Evolutionary conservation across 2,113 vertebrate genomes (phyloP), one percentile per base, ranked within the genome.

Genomic region (Hippocampus mohnikei): DNA sequence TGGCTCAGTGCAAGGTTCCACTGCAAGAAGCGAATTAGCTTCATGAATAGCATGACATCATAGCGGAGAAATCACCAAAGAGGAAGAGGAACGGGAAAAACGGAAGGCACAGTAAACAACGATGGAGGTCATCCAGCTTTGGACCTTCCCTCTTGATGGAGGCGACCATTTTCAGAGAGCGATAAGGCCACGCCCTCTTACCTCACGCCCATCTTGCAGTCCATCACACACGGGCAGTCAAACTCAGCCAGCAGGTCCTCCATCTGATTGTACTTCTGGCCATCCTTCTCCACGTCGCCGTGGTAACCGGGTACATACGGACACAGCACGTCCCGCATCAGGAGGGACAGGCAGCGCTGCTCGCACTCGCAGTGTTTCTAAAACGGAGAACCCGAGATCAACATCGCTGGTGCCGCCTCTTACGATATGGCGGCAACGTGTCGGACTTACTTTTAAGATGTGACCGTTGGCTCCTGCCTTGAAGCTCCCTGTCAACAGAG

Each of bases 241-340:
- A 99, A 99, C 64, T 98, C 96, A 1, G 96, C 95, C 85, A 99
- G 91, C 73, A 99, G 92, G 84, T 99, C 97, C 46, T 99, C 97
- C 97, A 99, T 99, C 92, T 98, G 97, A 91, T 98, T 99, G 91
- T 98, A 99, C 73, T 94, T 92, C 82, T 98, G 96, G 0, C 97
- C 97, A 0, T 98, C 97, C 82, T 97, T 98, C 84, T 98, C 94
- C 18, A 99, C 92, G 0, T 98, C 96, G 0, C 97, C 97, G 0
- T 98, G 95, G 89, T 99, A 99, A 80, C 94, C 94, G 0, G 97
- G 97, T 56, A 99, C 96, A 0, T 91, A 98, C 2, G 94, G 96
- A 59, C 87, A 91, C 61, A 99, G 93, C 68, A 95, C 93, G 3
- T 98, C 97, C 0, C 75, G 92, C 97, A 99, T 99, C 77, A 99